Evolutionary conservation across 1,140 invertebrate genomes (phyloP), one percentile per base, ranked within the genome.

Genomic region (Ceratina japonica): DNA sequence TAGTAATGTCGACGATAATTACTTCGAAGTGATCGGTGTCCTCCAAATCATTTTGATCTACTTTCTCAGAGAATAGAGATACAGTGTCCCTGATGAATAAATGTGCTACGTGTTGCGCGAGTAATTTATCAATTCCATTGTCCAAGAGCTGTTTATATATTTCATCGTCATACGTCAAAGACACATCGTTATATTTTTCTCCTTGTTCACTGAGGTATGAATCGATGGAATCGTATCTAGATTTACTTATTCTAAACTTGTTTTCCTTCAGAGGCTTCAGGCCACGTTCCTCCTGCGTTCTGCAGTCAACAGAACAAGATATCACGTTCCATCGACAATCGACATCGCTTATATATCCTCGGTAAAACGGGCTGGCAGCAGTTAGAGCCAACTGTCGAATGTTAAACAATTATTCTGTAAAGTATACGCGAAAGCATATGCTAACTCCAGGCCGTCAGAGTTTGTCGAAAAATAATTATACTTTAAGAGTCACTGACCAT

Each of bases 1-100:
- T 74, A 75, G 72, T 71, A 74, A 61, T 64, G 75, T 61, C 27
- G 44, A 56, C 58, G 52, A 59, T 66, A 52, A 63, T 78, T 83
- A 98, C 98, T 94, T 99, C 99, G 94, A 99, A 99, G 93, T 99
- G 99, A 92, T 99, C 98, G 0, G 97, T 98, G 87, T 99, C 98
- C 81, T 97, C 95, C 27, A 95, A 93, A 92, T 99, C 98, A 91
- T 99, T 96, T 89, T 99, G 98, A 92, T 99, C 90, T 16, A 99
- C 94, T 91, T 99, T 99, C 92, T 99, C 99, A 54, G 95, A 96
- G 93, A 99, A 99, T 37, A 99, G 93, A 20, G 97, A 98, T 0
- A 99, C 96, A 0, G 98, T 97, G 92, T 99, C 99, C 59, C 99
- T 94, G 80, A 99, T 99, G 91, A 99, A 99, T 64, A 99, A 94